Base-by-base conservation (phyloP, 2,797 vertebrate species). In the Anolis apletophallus region DNA sequence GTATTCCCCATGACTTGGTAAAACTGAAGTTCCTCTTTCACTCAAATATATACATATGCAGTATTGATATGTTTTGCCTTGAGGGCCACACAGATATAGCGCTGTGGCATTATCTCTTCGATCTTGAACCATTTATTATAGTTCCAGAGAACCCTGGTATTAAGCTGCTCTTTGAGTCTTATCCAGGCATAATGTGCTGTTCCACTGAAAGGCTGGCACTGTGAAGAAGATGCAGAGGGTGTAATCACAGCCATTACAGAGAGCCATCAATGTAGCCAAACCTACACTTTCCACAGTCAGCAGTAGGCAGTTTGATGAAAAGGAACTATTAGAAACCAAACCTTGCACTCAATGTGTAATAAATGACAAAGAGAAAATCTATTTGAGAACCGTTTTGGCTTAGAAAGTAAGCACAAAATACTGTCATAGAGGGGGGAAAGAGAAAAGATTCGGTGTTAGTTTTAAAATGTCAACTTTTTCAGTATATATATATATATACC, bases 191-290 rank as follows among this genome's bases (percentile, higher is more conserved):
- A 96, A 96, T 94, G 95, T 91, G 93, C 92, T 91, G 91, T 95
- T 95, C 89, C 59, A 52, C 87, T 96, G 95, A 97, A 96, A 96
- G 95, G 94, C 95, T 95, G 94, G 96, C 86, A 87, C 96, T 86
- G 94, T 90, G 95, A 95, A 95, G 94, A 95, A 94, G 95, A 95
- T 92, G 94, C 95, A 80, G 95, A 96, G 96, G 95, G 96, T 96
- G 95, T 97, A 97, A 97, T 97, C 96, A 97, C 95, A 96, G 95
- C 95, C 95, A 96, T 96, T 96, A 97, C 90, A 88, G 90, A 94
- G 94, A 94, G 94, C 95, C 96, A 91, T 95, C 95, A 95, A 78
- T 84, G 94, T 90, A 93, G 93, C 93, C 94, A 96, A 96, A 96
- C 95, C 96, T 94, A 93, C 96, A 96, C 94, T 96, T 96, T 94